Evolutionary conservation across 2,113 vertebrate genomes (phyloP).

Genomic region (Anseranas semipalmata): DNA sequence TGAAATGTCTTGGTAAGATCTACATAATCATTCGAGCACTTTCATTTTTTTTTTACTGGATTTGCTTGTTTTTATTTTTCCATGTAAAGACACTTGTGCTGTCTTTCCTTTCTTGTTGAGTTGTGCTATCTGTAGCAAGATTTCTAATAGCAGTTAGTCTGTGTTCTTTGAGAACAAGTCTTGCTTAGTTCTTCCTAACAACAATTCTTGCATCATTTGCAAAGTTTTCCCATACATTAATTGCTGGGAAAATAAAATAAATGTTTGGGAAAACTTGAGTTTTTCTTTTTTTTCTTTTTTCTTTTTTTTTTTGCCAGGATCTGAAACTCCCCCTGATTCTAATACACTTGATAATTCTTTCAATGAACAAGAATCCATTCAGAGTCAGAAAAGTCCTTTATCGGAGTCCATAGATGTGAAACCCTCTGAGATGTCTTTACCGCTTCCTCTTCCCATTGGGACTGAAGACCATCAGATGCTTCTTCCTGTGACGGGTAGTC

Average conservation of each 20-base stretch:
- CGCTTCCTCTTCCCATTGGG: constrained; percentile 79
- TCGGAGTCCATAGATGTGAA: constrained; percentile 80
- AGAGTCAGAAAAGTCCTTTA: constrained; percentile 77
- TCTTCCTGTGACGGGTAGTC: constrained; percentile 75
- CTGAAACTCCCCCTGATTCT: constrained; percentile 73
- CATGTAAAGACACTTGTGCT: background rate
- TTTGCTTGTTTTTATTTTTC: background rate
- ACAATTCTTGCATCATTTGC: background rate
- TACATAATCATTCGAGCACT: background rate
- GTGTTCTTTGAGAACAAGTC: background rate
- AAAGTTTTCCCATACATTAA: background rate
- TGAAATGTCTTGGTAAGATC: background rate
- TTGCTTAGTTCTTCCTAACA: background rate
- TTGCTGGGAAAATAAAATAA: background rate
- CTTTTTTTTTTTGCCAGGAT: constrained; percentile 52
- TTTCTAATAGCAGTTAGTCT: background rate
- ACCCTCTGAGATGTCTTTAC: constrained; percentile 78
- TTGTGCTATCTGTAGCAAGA: background rate
- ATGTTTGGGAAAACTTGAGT: background rate
- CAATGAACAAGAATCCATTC: constrained; percentile 74
- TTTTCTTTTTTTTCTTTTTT: background rate
- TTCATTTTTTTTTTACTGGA: background rate
- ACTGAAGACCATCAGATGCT: constrained; percentile 83
- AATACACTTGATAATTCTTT: constrained; percentile 67
- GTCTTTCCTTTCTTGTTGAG: background rate